Evolutionary conservation across 2,797 vertebrate species (phyloP).

Genomic region (Rhynchonycteris naso): DNA sequence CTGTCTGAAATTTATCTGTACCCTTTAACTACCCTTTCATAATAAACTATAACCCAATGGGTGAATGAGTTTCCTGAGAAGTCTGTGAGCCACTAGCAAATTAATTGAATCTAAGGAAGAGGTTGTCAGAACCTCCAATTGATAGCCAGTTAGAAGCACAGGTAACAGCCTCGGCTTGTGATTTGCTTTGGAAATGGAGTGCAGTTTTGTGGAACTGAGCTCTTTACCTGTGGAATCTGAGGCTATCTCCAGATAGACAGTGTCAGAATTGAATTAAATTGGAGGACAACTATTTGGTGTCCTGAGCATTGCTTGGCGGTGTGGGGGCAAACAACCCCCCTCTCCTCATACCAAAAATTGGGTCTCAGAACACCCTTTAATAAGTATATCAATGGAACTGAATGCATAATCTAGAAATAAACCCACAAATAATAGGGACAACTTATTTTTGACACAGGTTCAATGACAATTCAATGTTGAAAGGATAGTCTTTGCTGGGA

Average conservation of each 20-base stretch:
- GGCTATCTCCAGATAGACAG: neutral
- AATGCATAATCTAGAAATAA: neutral
- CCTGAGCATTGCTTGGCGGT: neutral
- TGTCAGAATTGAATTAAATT: too few relatives aligned
- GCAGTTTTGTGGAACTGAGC: too few relatives aligned
- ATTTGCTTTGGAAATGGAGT: neutral
- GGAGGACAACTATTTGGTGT: neutral
- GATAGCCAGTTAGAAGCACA: neutral
- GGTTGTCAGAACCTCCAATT: neutral
- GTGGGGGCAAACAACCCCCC: neutral
- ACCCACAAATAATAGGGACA: neutral
- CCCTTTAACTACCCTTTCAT: neutral
- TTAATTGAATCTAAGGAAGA: too few relatives aligned
- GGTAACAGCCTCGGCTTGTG: neutral
- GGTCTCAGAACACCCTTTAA: neutral
- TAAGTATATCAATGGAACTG: neutral
- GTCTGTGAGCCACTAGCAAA: neutral
- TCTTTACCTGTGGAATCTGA: neutral
- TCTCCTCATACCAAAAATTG: neutral
- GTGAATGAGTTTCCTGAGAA: neutral
- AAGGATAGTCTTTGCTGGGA: slow-evolving; percentile 21
- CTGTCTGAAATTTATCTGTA: neutral
- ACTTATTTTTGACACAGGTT: slow-evolving; percentile 37
- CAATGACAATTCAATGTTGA: neutral
- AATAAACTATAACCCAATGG: neutral